Evolutionary conservation across 2,888 invertebrate species (phyloP), one percentile per base, ranked within the genome.

Genomic region (Yponomeuta sedellus): DNA sequence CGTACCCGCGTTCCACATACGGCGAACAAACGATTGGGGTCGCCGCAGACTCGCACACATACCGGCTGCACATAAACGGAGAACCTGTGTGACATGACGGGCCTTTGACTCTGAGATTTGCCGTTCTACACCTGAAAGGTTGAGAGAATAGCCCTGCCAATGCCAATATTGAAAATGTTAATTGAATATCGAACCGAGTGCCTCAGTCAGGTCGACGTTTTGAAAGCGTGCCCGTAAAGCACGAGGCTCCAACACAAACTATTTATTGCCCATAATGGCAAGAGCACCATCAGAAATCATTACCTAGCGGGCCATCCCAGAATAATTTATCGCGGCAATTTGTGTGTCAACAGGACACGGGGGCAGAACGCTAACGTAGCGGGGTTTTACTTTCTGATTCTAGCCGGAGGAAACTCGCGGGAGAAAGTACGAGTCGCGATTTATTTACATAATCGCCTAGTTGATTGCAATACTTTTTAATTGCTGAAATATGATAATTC

Each of bases 301-400:
- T 67, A 67, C 64, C 64, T 64, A 65, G 65, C 66, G 65, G 66
- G 66, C 66, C 77, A 81, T 82, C 78, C 82, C 78, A 80, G 84
- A 81, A 85, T 85, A 81, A 82, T 83, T 83, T 83, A 86, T 81
- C 80, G 84, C 79, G 77, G 74, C 81, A 79, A 84, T 83, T 85
- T 88, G 86, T 88, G 81, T 89, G 90, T 88, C 86, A 90, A 83
- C 89, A 88, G 90, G 89, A 88, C 88, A 85, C 86, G 79, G 81
- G 69, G 85, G 83, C 83, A 75, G 82, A 83, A 83, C 84, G 81
- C 82, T 75, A 80, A 83, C 86, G 84, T 87, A 87, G 88, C 87
- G 87, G 88, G 83, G 88, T 90, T 91, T 90, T 90, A 90, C 90
- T 91, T 91, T 91, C 91, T 86, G 87, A 79, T 80, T 82, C 82